Evolutionary conservation across 2,797 vertebrate genomes (phyloP).

Genomic region (Pristis pectinata): DNA sequence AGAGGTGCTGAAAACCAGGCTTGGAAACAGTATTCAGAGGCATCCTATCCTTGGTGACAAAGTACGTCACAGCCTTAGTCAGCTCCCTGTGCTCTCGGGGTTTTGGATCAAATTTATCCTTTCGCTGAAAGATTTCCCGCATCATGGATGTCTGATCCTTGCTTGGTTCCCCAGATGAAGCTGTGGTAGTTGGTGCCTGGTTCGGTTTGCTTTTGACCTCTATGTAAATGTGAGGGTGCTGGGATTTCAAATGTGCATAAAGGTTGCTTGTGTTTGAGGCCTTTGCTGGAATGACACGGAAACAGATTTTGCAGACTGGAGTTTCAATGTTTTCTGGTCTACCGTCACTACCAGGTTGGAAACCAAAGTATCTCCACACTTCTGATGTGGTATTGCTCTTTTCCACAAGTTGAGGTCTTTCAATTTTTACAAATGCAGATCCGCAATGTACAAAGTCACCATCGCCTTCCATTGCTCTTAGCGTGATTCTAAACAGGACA

Average conservation of each 20-base stretch:
- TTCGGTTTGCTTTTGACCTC: slow-evolving; percentile 31
- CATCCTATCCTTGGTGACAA: slow-evolving; percentile 15
- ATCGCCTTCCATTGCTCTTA: slow-evolving; percentile 31
- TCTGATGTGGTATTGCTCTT: slow-evolving; percentile 34
- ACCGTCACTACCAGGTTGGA: slow-evolving; percentile 21
- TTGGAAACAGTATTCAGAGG: slow-evolving; percentile 19
- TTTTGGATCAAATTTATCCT: slow-evolving; percentile 31
- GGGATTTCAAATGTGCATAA: slow-evolving; percentile 30
- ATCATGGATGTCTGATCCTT: background rate
- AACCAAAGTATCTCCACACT: slow-evolving; percentile 35
- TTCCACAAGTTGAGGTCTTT: slow-evolving; percentile 30
- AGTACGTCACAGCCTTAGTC: slow-evolving; percentile 25
- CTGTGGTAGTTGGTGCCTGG: background rate
- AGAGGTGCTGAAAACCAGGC: slow-evolving; percentile 27
- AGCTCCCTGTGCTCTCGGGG: slow-evolving; percentile 17
- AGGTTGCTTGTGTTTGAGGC: slow-evolving; percentile 33
- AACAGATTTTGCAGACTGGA: slow-evolving; percentile 28
- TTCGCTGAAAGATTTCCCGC: slow-evolving; percentile 27
- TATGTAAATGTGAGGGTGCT: slow-evolving; percentile 35
- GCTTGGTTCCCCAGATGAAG: slow-evolving; percentile 18
- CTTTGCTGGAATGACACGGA: slow-evolving; percentile 35
- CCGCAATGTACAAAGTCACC: slow-evolving; percentile 32
- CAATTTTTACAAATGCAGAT: background rate
- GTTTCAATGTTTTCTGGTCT: slow-evolving; percentile 33
- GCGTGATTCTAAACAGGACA: background rate